phyloP scores from a whole-genome alignment of 1,140 invertebrate species.

The Macrotrachela quadricornifera region DNA sequence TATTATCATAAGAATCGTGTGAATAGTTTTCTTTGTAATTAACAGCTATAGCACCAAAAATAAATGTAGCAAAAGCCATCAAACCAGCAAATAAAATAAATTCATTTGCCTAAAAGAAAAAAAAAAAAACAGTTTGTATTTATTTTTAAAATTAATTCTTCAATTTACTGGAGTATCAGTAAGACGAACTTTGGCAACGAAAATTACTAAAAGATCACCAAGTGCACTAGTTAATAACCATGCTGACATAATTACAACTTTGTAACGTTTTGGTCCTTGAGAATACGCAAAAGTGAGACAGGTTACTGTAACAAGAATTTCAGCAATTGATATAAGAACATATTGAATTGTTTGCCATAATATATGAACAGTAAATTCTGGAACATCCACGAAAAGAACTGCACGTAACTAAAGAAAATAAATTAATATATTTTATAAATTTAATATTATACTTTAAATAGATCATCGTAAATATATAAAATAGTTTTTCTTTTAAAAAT shows the following conservation, averaged over 20 bases:
- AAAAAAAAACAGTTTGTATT: too few relatives aligned
- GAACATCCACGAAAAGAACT: slow-evolving; percentile 21
- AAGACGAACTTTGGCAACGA: slow-evolving; percentile 46
- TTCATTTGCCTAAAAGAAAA: slow-evolving; percentile 28
- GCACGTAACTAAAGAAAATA: too few relatives aligned
- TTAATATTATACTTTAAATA: too few relatives aligned
- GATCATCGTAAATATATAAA: too few relatives aligned
- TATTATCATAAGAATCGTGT: too few relatives aligned
- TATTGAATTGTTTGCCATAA: slow-evolving; percentile 66
- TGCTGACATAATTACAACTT: slow-evolving; percentile 61
- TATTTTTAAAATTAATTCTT: too few relatives aligned
- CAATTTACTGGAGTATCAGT: slow-evolving; percentile 16
- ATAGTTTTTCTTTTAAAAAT: too few relatives aligned
- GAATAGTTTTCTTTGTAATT: too few relatives aligned
- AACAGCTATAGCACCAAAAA: slow-evolving; percentile 47
- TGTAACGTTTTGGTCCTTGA: slow-evolving; percentile 64
- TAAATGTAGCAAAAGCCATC: slow-evolving; percentile 55
- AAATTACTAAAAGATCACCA: slow-evolving; percentile 68
- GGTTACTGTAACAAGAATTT: slow-evolving; percentile 68
- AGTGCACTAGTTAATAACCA: slow-evolving; percentile 70
- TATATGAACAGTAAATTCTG: slow-evolving; percentile 50
- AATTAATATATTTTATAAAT: too few relatives aligned
- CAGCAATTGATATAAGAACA: slow-evolving; percentile 55
- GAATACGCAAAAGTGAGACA: slow-evolving; percentile 71
- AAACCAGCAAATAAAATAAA: slow-evolving; percentile 66